These are phyloP conservation scores for Aphodius granarius DNA, from an alignment of 2,888 invertebrate species.

Conservation along the genomic window DNA sequence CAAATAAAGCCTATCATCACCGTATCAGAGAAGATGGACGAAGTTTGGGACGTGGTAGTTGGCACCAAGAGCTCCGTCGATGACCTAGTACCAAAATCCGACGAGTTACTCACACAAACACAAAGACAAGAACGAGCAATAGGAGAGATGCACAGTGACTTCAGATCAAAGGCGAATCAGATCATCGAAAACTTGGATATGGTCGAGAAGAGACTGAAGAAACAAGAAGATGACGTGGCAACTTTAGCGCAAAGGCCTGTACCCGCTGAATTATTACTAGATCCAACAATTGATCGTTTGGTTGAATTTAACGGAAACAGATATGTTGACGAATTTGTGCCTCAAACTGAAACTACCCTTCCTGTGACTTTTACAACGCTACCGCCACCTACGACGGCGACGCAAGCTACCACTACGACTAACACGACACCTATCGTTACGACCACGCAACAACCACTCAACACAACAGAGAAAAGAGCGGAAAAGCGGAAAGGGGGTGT, in stretches of 20 bases:
- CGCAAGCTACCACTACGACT: slow-evolving; percentile 29
- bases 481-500: slow-evolving; percentile 75
- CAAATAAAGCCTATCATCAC: slow-evolving; percentile 84
- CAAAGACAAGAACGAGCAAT: slow-evolving; percentile 86
- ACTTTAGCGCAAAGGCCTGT: slow-evolving; percentile 75
- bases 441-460: slow-evolving; percentile 34
- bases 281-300: slow-evolving; percentile 77
- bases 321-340: slow-evolving; percentile 53
- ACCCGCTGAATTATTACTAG: slow-evolving; percentile 72
- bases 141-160: slow-evolving; percentile 80
- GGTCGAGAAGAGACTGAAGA: slow-evolving; percentile 80
- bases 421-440: slow-evolving; percentile 35
- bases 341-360: slow-evolving; percentile 45
- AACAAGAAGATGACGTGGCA: slow-evolving; percentile 83
- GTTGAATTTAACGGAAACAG: slow-evolving; percentile 78
- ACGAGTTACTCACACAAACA: slow-evolving; percentile 81
- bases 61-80: slow-evolving; percentile 88
- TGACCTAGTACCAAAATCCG: slow-evolving; percentile 83
- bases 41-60: slow-evolving; percentile 88
- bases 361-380: slow-evolving; percentile 48
- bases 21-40: slow-evolving; percentile 88
- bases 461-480: slow-evolving; percentile 54
- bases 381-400: slow-evolving; percentile 53
- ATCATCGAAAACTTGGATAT: slow-evolving; percentile 86
- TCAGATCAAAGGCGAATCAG: slow-evolving; percentile 76